phyloP scores from a whole-genome alignment of 2,888 invertebrate species.

The Augochlorella aurata region DNA sequence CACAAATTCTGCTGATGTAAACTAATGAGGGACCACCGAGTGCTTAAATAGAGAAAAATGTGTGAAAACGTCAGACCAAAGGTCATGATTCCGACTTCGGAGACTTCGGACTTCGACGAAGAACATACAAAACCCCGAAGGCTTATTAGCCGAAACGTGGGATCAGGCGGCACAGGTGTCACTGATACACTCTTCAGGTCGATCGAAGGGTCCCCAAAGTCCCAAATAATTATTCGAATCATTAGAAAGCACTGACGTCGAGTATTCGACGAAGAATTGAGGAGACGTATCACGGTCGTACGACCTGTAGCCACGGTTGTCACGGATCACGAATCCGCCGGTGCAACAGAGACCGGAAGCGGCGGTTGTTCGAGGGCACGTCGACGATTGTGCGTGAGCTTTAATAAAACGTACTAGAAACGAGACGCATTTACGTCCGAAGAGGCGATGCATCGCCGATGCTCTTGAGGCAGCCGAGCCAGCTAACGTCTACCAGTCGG shows the following conservation, averaged over 20 bases:
- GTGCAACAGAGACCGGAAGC: neutral
- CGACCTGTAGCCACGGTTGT: neutral
- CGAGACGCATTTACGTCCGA: constrained; percentile 75
- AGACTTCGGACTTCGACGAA: neutral
- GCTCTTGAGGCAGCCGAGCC: constrained; percentile 36
- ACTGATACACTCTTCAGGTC: neutral
- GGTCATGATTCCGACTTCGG: neutral
- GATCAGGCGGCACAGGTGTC: neutral
- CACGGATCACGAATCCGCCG: neutral
- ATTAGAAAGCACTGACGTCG: neutral
- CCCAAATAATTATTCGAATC: neutral
- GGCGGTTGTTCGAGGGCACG: neutral
- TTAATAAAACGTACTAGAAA: constrained; percentile 65
- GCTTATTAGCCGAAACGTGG: neutral
- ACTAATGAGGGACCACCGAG: too few species aligned
- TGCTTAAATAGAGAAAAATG: too few species aligned
- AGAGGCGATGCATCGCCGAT: constrained; percentile 76
- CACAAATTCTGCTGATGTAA: too few species aligned
- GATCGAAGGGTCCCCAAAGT: neutral
- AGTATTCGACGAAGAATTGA: neutral
- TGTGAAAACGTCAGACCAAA: neutral
- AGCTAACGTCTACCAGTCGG: constrained; percentile 57
- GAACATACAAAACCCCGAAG: neutral
- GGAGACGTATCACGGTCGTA: neutral
- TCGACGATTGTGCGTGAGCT: neutral